Conservation (phyloP, 23 tunicate species). For the Halocynthia roretzi region DNA sequence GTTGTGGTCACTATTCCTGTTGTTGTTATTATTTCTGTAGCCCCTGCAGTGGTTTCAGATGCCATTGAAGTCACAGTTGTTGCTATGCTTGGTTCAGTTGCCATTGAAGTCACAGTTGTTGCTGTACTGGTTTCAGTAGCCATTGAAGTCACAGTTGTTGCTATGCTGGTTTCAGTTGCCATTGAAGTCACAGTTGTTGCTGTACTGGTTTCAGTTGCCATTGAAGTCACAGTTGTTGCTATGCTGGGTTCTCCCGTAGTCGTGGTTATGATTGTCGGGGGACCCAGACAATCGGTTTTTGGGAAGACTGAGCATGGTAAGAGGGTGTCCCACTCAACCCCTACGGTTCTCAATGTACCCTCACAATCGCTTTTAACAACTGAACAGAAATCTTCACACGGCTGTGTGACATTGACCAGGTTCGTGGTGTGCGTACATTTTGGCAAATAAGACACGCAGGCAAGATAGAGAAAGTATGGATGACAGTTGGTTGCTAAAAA, state of each 20-base stretch:
- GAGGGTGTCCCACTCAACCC: not conserved
- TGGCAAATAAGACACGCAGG: constrained; percentile 14
- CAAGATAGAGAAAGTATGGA: constrained; percentile 7
- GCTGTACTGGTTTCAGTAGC: not conserved
- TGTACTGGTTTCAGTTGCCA: not conserved
- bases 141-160: not conserved
- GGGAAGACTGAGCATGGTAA: constrained; percentile 13
- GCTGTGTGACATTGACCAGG: not conserved
- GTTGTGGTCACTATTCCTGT: not conserved
- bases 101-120: too few species aligned
- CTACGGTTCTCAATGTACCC: not conserved
- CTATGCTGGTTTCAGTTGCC: not conserved
- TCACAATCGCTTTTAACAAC: not conserved
- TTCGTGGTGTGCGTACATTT: not conserved
- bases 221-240: too few species aligned
- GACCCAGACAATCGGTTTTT: not conserved
- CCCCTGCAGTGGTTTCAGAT: not conserved
- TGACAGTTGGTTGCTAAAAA: not conserved
- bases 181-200: not conserved
- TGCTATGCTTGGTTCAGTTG: not conserved
- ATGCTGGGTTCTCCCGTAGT: not conserved
- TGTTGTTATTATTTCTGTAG: not conserved
- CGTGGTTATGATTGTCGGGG: constrained; percentile 1
- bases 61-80: not conserved
- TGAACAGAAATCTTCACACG: not conserved